Percentiles rank a stretch among this genome's conserved stretches.
Evolutionary conservation across 30 jellyfish, hydroid and myxozoan species (phyloP).

Genomic region (Chrysaora quinquecirrha): DNA sequence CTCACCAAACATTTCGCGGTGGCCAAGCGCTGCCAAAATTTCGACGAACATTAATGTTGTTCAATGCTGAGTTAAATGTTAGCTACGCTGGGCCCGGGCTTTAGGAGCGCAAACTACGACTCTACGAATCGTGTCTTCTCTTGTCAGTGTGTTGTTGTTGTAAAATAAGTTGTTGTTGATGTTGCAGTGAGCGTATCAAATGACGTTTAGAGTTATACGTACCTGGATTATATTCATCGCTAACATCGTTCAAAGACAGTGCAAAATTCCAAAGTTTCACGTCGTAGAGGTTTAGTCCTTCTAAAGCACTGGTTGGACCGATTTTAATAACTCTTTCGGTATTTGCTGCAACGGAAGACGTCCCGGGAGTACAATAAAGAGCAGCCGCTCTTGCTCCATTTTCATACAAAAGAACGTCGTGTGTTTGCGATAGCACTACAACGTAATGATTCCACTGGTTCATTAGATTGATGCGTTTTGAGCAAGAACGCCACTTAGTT

Average conservation of each 20-base stretch:
- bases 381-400: neutral
- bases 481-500: too few species aligned
- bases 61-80: too few species aligned
- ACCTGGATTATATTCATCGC: slow-evolving; percentile 29
- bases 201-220: too few species aligned
- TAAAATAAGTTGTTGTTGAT: too few species aligned
- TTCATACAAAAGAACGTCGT: neutral
- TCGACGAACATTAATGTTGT: too few species aligned
- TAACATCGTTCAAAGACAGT: slow-evolving; percentile 10
- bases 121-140: too few species aligned
- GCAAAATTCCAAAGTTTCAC: slow-evolving; percentile 25
- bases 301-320: neutral
- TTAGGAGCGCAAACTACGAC: too few species aligned
- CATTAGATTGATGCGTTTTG: neutral
- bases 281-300: neutral
- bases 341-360: neutral
- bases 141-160: too few species aligned
- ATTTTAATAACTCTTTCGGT: neutral
- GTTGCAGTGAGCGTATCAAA: too few species aligned
- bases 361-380: neutral
- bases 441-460: slow-evolving; percentile 3
- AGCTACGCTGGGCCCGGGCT: too few species aligned
- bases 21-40: too few species aligned
- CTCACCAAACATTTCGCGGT: too few species aligned
- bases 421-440: slow-evolving; percentile 1